phyloP scores from a whole-genome alignment of 2,797 vertebrate genomes.

The Hydrophis major region DNA sequence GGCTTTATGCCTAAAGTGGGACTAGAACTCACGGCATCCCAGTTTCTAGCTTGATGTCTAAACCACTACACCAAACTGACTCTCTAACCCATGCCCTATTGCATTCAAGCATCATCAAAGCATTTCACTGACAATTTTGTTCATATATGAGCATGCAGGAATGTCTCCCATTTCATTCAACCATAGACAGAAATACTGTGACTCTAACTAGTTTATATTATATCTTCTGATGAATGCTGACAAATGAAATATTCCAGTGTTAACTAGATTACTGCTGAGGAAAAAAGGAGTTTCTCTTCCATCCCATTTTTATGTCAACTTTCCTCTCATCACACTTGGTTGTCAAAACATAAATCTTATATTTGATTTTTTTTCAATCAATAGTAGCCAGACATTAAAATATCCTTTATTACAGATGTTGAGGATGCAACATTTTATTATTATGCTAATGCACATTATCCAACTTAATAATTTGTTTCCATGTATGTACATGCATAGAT shows the following conservation, averaged over 20 bases:
- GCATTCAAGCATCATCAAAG: background rate
- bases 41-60: background rate
- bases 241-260: background rate
- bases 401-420: background rate
- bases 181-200: background rate
- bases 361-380: conserved; percentile 10
- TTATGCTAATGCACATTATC: conserved; percentile 13
- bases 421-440: conserved; percentile 10
- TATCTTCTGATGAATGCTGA: background rate
- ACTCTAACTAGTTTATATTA: background rate
- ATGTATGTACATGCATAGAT: background rate
- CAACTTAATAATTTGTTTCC: conserved; percentile 12
- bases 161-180: background rate
- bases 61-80: background rate
- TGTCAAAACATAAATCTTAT: conserved; percentile 28
- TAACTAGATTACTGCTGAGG: background rate
- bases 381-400: conserved; percentile 24
- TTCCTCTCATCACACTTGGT: background rate
- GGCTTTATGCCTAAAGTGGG: background rate
- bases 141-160: background rate
- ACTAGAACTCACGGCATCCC: background rate
- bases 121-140: background rate
- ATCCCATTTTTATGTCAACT: background rate
- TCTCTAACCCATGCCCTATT: background rate
- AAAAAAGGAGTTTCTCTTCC: background rate